These are phyloP conservation scores for Alca torda DNA, from an alignment of 2,797 vertebrate species.

Conservation along the genomic window DNA sequence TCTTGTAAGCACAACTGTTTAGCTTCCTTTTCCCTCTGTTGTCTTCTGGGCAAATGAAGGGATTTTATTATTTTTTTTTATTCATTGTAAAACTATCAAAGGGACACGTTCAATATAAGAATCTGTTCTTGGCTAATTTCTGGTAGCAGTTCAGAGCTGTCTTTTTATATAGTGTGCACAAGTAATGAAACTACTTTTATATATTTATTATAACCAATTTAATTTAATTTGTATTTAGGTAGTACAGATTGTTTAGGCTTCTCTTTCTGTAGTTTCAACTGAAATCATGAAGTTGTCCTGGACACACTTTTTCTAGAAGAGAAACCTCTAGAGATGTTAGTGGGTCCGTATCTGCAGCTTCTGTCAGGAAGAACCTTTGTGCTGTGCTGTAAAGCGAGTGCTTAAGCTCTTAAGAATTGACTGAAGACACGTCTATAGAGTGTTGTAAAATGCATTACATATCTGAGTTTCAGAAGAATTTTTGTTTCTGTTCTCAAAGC, in stretches of 20 bases:
- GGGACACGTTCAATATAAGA: fast-evolving
- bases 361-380: neutral
- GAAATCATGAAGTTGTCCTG: neutral
- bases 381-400: neutral
- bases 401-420: neutral
- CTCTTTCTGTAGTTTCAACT: neutral
- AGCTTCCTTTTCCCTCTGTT: neutral
- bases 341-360: neutral
- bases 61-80: no score
- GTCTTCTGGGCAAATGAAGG: neutral
- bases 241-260: neutral
- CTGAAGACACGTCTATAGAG: fast-evolving
- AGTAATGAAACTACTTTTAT: neutral
- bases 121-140: neutral
- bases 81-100: neutral
- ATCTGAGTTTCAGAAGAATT: neutral
- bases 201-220: neutral
- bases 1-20: neutral
- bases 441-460: neutral
- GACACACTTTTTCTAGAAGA: neutral
- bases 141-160: neutral
- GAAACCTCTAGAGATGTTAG: neutral
- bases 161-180: neutral
- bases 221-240: neutral
- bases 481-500: neutral